Percentiles rank a stretch among this genome's conserved stretches.
Conservation (phyloP, 2,888 invertebrate genomes). For the Gibbula magus region DNA sequence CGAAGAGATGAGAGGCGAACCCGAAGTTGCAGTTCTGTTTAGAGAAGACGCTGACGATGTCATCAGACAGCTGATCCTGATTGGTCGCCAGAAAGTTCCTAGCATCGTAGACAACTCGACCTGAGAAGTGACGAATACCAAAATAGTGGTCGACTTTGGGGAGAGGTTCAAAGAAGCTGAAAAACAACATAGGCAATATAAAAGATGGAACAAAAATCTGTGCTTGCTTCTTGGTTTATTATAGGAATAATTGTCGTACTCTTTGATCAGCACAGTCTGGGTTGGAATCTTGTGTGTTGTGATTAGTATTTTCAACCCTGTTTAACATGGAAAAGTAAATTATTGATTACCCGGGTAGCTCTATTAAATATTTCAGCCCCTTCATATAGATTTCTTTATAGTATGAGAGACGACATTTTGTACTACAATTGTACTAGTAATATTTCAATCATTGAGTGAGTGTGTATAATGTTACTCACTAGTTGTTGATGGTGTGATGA, state of each 20-base stretch:
- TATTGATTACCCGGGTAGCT: too few species aligned
- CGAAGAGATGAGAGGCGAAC: constrained; percentile 97
- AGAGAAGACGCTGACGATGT: constrained; percentile 93
- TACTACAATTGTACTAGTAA: too few species aligned
- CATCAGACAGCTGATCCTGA: constrained; percentile 92
- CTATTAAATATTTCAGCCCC: too few species aligned
- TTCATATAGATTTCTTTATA: too few species aligned
- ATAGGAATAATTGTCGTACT: background rate
- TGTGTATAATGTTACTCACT: constrained; percentile 49
- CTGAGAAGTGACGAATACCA: constrained; percentile 93
- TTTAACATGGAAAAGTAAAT: too few species aligned
- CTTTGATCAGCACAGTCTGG: background rate
- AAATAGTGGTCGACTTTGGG: constrained; percentile 79
- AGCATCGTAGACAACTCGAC: constrained; percentile 90
- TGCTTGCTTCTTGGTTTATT: too few species aligned
- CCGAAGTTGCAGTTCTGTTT: constrained; percentile 95
- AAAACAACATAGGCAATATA: constrained; percentile 27
- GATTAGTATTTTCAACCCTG: too few species aligned
- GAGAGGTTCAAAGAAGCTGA: constrained; percentile 85
- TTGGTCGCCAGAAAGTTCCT: constrained; percentile 93
- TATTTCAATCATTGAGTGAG: background rate
- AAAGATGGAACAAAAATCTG: too few species aligned
- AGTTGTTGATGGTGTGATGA: constrained; percentile 87
- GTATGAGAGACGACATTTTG: too few species aligned
- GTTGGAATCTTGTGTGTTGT: too few species aligned